Evolutionary conservation across 1,140 invertebrate species (phyloP), one percentile per base, ranked within the genome.

Genomic region (Macrotrachela quadricornifera): DNA sequence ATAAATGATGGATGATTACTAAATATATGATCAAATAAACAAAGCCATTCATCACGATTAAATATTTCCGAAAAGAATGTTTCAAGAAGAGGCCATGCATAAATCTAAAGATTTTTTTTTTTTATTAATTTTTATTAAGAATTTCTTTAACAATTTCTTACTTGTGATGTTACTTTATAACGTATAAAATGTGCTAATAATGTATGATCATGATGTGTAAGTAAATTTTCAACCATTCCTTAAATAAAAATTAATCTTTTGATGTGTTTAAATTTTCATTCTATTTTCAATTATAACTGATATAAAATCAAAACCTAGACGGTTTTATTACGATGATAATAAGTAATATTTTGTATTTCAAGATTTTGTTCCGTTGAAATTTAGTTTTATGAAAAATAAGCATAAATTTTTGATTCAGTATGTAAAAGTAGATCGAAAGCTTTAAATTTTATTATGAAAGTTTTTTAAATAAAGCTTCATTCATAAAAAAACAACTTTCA

Each of bases 21-120:
- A 4, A 87, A 62, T 41, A 87, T 73, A 63, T 87, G 79, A 65
- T 87, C 85, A 80, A 82, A 86, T 13, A 87, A 64, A 57, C 75
- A 74, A 16, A 81, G 59, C 84, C 84, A 88, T 60, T 85, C 79
- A 10, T 75, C 69, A 51, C 75, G 73, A 8, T 76, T 77, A 6
- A 87, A 64, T 18, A 75, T 79, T 73, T 85, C 82, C 49, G 81
- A 82, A 65, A 87, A 83, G 4, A 76, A 74, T 10, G 76, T 80
- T 61, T 77, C 75, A 45, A 88, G 62, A 51, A 86, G 64, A 42
- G 78, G 74, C 77, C 83, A 82, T 10, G 79, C 82, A 70, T 85
- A 87, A 37, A 78, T 62, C 67, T 17, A 46, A 41, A 13, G 4
- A 13, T 13, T 6, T 6, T 41, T 41, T 4, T 41, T 41, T 10